Evolutionary conservation across 2,113 vertebrate species (phyloP), one percentile per base, ranked within the genome.

Genomic region (Chionomys nivalis): DNA sequence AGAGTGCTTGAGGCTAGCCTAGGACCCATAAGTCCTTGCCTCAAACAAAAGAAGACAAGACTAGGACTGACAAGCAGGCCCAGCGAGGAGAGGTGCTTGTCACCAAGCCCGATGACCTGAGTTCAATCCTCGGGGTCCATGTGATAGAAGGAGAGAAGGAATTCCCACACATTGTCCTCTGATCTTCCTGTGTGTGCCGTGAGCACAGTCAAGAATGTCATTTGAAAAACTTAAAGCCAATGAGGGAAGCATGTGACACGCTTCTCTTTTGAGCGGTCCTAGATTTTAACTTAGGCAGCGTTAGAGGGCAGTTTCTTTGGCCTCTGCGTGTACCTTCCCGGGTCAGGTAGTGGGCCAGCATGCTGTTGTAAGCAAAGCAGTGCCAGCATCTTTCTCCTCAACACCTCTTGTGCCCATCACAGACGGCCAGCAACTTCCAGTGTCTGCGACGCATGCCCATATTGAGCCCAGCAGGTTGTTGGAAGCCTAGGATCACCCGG

Each of bases 381-480:
- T 23, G 33, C 36, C 17, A n/a, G 58, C 19, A 16, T 1, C 0
- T 55, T 6, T 3, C 0, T 26, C n/a, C 28, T 16, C 90, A 6
- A 1, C 49, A 36, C 10, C 31, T 36, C 92, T 63, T 14, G 16
- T 42, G 52, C 44, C 33, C 16, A 13, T 47, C 65, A 21, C 31
- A n/a, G 0, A 6, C 8, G 52, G 19, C 82, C 6, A 6, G 70
- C 49, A 2, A 42, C 31, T 70, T 44, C 24, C 7, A 0, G 3
- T 26, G 7, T 14, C 21, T 17, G 7, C 0, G 16, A 49, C 2
- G 7, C 14, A 44, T 28, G 33, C 63, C 13, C 44, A 3, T 17
- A 42, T 6, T 17, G 52, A 9, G n/a, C 70, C 42, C 3, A 0
- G 8, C 1, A 4, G 55, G 39, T 49, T 13, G 0, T 11, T 52